Conservation (phyloP, 1,140 invertebrate genomes). For the Ladona fulva region DNA sequence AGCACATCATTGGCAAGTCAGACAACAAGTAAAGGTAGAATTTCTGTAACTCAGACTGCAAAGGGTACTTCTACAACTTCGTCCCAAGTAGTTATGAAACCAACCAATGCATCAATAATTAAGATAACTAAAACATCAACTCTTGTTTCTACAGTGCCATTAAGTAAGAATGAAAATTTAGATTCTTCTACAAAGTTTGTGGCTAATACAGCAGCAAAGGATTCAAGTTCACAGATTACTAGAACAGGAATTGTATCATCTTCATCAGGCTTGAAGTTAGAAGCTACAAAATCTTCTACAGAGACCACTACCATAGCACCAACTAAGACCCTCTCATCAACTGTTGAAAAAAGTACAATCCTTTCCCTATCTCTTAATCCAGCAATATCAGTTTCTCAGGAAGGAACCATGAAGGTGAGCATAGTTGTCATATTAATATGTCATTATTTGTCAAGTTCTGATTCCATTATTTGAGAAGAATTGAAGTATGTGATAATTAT, state of each 20-base stretch:
- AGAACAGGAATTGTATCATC: background rate
- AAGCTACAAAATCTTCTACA: no score
- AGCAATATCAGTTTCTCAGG: background rate
- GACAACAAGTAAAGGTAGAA: no score
- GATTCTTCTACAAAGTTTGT: no score
- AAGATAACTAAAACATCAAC: conserved; percentile 6
- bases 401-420: background rate
- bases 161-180: no score
- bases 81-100: background rate
- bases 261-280: background rate
- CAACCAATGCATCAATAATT: background rate
- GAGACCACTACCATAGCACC: background rate
- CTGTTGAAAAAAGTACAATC: background rate
- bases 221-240: background rate
- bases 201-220: no score
- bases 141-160: no score
- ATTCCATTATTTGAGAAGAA: no score
- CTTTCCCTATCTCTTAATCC: background rate
- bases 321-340: background rate
- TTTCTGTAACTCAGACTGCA: no score
- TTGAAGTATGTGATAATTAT: no score
- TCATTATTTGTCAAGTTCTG: no score
- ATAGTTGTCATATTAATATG: background rate
- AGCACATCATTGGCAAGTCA: no score
- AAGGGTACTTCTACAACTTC: no score